These are phyloP conservation scores for Chrosomus eos DNA, from an alignment of 2,797 vertebrate genomes.

Conservation along the genomic window DNA sequence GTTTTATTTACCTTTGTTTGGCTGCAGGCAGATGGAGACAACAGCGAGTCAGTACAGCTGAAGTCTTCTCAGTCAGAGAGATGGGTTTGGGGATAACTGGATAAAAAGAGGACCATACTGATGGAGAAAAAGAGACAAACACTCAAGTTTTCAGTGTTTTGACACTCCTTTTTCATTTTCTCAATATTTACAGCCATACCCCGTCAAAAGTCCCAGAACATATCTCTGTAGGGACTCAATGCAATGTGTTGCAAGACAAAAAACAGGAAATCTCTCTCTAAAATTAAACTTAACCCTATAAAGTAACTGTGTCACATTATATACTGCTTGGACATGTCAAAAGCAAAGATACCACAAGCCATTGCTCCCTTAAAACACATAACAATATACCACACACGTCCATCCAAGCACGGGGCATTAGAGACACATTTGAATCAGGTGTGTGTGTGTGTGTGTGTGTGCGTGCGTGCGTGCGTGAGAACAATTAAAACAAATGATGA, in stretches of 20 bases:
- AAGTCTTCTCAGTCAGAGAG: conserved; percentile 87
- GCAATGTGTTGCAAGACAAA: not conserved
- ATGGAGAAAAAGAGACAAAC: conserved; percentile 41
- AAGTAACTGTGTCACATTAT: not conserved
- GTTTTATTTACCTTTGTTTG: conserved; percentile 57
- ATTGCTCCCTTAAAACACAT: not conserved
- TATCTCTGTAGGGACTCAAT: conserved; percentile 30
- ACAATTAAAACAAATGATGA: not conserved
- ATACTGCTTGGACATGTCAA: not conserved
- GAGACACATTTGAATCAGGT: conserved; percentile 5
- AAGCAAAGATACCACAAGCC: not conserved
- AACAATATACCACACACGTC: not conserved
- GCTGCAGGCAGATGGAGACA: conserved; percentile 85
- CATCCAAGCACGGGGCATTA: not conserved
- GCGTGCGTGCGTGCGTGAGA: too few relatives aligned
- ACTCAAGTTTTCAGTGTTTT: conserved; percentile 7
- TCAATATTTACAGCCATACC: conserved; percentile 1
- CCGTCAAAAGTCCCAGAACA: conserved; percentile 13
- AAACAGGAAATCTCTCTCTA: not conserved
- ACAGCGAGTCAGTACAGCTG: conserved; percentile 94
- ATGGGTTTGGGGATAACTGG: conserved; percentile 79
- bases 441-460: too few relatives aligned
- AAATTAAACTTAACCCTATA: not conserved
- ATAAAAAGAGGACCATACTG: not conserved
- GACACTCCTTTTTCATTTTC: conserved; percentile 23